Base-by-base conservation (phyloP, 2,888 invertebrate genomes). In the Salpingus planirostris region DNA sequence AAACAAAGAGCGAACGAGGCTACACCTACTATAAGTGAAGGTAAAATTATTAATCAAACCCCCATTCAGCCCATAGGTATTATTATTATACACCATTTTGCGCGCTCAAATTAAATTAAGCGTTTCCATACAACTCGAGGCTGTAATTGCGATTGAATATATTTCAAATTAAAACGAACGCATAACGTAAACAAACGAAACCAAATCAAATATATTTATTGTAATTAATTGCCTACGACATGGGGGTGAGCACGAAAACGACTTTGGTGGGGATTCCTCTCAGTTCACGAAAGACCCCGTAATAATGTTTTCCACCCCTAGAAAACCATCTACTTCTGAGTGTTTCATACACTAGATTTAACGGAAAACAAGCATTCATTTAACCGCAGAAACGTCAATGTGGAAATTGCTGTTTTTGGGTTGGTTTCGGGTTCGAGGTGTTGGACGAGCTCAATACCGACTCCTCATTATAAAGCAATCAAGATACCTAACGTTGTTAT, bases 381-480 rank as follows among this genome's bases (percentile, higher is more conserved):
- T 24, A 11, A 25, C 37, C 34, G 35, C 29, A 37, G 31, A 36
- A 27, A 36, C 31, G 33, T 36, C 30, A 30, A 40, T 33, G 22
- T 25, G 36, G 30, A 39, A 39, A 36, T 33, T 36, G 27, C 23
- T 10, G 15, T 33, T n/a, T n/a, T n/a, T n/a, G n/a, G n/a, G n/a
- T n/a, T n/a, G n/a, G n/a, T n/a, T n/a, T n/a, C 18, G 15, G 24
- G 29, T 31, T 28, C 25, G 29, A 26, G 27, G 27, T n/a, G n/a
- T n/a, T n/a, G n/a, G n/a, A n/a, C n/a, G n/a, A n/a, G 26, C 40
- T 42, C 44, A 40, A 38, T 34, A 44, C 44, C 42, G 30, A 30
- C 38, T 43, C 43, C 46, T 45, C 43, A 40, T 48, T 43, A 48
- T 42, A 44, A 48, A 46, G 46, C 42, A 43, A 47, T 49, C 49